Conservation (phyloP, 2,113 vertebrate species). For the Tapirus terrestris region DNA sequence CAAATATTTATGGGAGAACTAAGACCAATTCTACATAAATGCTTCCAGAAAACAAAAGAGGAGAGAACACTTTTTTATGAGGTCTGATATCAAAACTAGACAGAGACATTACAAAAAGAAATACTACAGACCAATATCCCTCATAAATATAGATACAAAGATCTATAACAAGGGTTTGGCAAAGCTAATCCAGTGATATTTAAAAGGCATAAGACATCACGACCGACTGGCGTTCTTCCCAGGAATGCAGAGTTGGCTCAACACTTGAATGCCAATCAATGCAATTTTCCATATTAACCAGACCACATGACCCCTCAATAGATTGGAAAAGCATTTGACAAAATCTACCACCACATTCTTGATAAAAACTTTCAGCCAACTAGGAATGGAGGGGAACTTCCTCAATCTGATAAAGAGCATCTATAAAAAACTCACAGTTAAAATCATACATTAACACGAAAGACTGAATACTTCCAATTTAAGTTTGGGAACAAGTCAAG, state of each 20-base stretch:
- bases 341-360: not conserved
- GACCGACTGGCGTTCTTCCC: not conserved
- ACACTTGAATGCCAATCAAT: not conserved
- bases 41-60: not conserved
- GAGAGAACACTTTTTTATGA: not conserved
- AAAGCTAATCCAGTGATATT: not conserved
- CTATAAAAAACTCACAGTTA: not conserved
- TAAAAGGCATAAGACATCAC: not conserved
- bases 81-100: not conserved
- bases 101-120: not conserved
- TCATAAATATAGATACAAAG: no score
- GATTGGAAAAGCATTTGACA: not conserved
- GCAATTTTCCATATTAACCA: not conserved
- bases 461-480: not conserved
- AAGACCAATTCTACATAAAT: not conserved
- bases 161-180: not conserved
- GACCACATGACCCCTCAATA: not conserved
- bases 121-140: not conserved
- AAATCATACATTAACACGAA: not conserved
- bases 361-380: not conserved
- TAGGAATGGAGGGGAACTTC: no score
- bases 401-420: not conserved
- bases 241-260: not conserved
- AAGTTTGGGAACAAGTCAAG: not conserved
- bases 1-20: not conserved